Base-by-base conservation (phyloP, 2,797 vertebrate species). In the Ataeniobius toweri region DNA sequence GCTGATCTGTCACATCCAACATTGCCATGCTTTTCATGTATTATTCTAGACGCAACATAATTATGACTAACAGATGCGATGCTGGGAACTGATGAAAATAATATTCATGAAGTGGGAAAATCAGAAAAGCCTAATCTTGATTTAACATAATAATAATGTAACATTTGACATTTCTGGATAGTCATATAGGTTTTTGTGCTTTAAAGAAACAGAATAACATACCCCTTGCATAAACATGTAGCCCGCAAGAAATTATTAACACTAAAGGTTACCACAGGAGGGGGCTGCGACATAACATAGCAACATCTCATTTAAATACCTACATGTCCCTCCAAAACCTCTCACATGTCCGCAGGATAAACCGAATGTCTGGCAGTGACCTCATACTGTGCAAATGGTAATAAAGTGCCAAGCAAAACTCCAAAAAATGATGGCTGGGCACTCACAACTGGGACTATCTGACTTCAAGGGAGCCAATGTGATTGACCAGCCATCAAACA, bases 201-300 rank as follows among this genome's bases (percentile, higher is more conserved):
- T 59, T 26, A 59, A 59, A 69, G 28, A 55, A 22, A 72, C 7
- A 24, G 18, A 36, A 36, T 6, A 36, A 3, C 50, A 73, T 18
- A 48, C 71, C 28, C 24, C 56, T 41, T 22, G 41, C 71, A 41
- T 24, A 39, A 58, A 78, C 77, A 67, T 76, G 63, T 75, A 72
- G 80, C 18, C 63, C 12, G 51, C 79, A 68, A 65, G 58, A 75
- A 78, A 65, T 67, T 36, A 63, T 56, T 6, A 74, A 70, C 72
- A 39, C 78, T 75, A 81, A 68, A 71, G 77, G 18, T 82, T 22
- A 82, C 90, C 93, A 92, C 88, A 78, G 76, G 93, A 89, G 92
- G 91, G 92, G 24, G 92, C 92, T 92, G 82, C 81, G 89, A 85
- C 69, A 82, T 80, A 89, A 88, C 90, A 81, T 88, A 85, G 77